Conservation (phyloP, 1,140 invertebrate genomes). For the Pseudomyrmex flavicornis region DNA sequence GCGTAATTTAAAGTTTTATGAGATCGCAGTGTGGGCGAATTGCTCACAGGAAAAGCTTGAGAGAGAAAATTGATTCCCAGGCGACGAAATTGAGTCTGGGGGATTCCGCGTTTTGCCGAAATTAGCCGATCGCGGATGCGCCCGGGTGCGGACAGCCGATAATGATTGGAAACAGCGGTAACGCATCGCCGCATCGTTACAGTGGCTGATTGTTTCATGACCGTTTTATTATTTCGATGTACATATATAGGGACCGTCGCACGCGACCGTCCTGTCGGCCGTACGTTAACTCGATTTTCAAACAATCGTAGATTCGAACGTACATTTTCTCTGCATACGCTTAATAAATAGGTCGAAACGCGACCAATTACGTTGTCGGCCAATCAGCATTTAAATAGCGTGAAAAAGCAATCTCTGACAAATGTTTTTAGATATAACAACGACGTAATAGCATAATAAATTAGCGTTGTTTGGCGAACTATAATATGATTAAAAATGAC, state of each 20-base stretch:
- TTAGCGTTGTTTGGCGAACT: too few relatives aligned
- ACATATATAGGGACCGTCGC: slow-evolving; percentile 13
- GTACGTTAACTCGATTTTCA: slow-evolving; percentile 65
- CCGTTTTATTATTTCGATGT: slow-evolving; percentile 72
- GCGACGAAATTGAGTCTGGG: slow-evolving; percentile 58
- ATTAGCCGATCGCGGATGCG: slow-evolving; percentile 66
- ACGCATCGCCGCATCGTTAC: slow-evolving; percentile 64
- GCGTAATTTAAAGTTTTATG: slow-evolving; percentile 57
- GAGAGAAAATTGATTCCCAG: slow-evolving; percentile 62
- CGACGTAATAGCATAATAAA: not conserved
- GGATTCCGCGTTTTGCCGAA: slow-evolving; percentile 53
- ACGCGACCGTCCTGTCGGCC: slow-evolving; percentile 20
- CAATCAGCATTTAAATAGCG: slow-evolving; percentile 21
- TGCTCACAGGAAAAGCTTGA: slow-evolving; percentile 29
- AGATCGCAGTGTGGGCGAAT: slow-evolving; percentile 19
- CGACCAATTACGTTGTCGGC: slow-evolving; percentile 21
- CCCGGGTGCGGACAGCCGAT: slow-evolving; percentile 66
- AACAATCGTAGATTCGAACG: slow-evolving; percentile 66
- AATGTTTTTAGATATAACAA: slow-evolving; percentile 5
- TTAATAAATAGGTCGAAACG: slow-evolving; percentile 48
- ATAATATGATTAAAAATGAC: too few relatives aligned
- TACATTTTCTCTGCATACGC: slow-evolving; percentile 46
- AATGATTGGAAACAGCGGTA: slow-evolving; percentile 71
- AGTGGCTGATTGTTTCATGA: slow-evolving; percentile 71
- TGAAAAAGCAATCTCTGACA: not conserved